phyloP scores from a whole-genome alignment of 2,888 invertebrate species.

The Tillus elongatus region DNA sequence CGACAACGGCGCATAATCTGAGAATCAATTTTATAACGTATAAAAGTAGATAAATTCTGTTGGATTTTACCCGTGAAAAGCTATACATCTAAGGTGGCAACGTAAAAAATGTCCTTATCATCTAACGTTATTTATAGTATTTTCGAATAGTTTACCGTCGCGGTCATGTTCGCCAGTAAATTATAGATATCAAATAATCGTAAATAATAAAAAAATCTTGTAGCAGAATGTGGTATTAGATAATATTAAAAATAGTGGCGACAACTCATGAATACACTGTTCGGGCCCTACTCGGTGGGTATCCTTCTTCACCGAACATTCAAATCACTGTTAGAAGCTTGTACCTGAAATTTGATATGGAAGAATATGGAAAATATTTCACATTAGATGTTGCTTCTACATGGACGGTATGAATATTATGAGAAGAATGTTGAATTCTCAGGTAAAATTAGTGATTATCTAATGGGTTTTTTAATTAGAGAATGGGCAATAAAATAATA shows the following conservation, averaged over 20 bases:
- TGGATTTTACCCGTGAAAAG: not conserved
- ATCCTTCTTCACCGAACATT: not conserved
- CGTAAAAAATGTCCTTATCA: constrained; percentile 3
- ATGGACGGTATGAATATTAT: too few relatives aligned
- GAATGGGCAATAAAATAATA: too few relatives aligned
- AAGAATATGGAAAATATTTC: not conserved
- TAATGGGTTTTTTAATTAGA: too few relatives aligned
- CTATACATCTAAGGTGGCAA: not conserved
- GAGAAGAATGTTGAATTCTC: too few relatives aligned
- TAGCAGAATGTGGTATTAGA: not conserved
- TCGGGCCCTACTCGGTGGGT: not conserved
- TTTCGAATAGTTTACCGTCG: not conserved
- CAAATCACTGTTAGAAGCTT: not conserved
- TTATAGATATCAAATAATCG: not conserved
- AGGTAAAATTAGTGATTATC: too few relatives aligned
- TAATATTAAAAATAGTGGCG: not conserved
- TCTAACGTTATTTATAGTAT: not conserved
- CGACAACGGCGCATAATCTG: too few relatives aligned
- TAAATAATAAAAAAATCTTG: constrained; percentile 1
- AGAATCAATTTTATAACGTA: not conserved
- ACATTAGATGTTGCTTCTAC: constrained; percentile 10
- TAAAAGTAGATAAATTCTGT: not conserved
- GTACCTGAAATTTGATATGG: constrained; percentile 1
- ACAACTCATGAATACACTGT: not conserved
- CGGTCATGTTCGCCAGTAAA: not conserved